Conservation (phyloP, 2,888 invertebrate species). For the Epinotia ramella region DNA sequence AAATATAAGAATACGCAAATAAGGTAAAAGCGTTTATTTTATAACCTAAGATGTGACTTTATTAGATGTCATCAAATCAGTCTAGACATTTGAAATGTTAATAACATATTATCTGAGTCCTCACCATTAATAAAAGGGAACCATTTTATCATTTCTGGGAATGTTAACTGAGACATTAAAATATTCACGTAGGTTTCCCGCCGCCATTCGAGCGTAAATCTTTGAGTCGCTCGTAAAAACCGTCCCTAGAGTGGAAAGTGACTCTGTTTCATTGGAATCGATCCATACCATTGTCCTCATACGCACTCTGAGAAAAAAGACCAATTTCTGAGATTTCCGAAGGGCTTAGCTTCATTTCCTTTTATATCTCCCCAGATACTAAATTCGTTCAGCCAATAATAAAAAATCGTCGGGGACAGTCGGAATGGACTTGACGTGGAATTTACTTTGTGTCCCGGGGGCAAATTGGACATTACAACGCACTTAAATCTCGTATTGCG, state of each 20-base stretch:
- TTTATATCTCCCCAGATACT: slow-evolving; percentile 84
- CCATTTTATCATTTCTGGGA: slow-evolving; percentile 46
- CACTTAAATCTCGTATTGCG: slow-evolving; percentile 60
- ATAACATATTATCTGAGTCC: slow-evolving; percentile 5
- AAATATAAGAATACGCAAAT: too few species aligned
- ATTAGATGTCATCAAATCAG: slow-evolving; percentile 14
- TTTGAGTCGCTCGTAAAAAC: slow-evolving; percentile 78
- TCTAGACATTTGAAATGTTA: slow-evolving; percentile 26
- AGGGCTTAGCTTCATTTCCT: slow-evolving; percentile 85
- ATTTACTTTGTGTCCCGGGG: slow-evolving; percentile 71
- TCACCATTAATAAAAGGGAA: slow-evolving; percentile 52
- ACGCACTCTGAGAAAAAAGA: slow-evolving; percentile 77
- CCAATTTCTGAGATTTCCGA: slow-evolving; percentile 84
- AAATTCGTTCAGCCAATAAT: slow-evolving; percentile 84
- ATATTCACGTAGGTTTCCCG: slow-evolving; percentile 69
- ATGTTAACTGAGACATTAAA: slow-evolving; percentile 66
- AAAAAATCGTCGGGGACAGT: slow-evolving; percentile 80
- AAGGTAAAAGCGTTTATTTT: neutral
- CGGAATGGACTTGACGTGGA: slow-evolving; percentile 76
- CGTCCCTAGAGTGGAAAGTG: slow-evolving; percentile 75
- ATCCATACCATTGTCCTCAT: slow-evolving; percentile 78
- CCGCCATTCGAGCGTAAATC: slow-evolving; percentile 75
- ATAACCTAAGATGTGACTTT: neutral
- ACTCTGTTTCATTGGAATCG: slow-evolving; percentile 76
- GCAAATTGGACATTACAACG: slow-evolving; percentile 72